Evolutionary conservation across 1,140 invertebrate genomes (phyloP).

Genomic region (Drosophila grimshawi): DNA sequence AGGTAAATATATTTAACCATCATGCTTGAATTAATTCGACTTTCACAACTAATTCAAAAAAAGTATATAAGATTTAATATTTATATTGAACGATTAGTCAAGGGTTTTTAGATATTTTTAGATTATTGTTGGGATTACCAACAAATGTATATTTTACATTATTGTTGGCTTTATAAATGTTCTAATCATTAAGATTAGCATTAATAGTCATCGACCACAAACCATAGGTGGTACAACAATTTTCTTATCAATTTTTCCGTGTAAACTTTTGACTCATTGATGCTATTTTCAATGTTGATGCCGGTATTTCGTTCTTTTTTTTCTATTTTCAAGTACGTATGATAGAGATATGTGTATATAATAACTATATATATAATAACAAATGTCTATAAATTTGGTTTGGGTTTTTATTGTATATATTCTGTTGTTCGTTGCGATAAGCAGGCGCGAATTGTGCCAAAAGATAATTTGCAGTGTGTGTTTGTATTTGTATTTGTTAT

Average conservation of each 20-base stretch:
- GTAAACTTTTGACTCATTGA: conserved; percentile 57
- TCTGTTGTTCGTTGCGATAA: conserved; percentile 54
- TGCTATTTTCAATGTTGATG: conserved; percentile 73
- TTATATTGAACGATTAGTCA: too few relatives aligned
- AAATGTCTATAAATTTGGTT: conserved; percentile 22
- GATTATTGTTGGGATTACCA: too few relatives aligned
- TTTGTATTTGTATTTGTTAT: conserved; percentile 27
- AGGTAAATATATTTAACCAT: not conserved
- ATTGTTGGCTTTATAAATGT: too few relatives aligned
- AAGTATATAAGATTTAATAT: too few relatives aligned
- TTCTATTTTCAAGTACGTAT: too few relatives aligned
- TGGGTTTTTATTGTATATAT: conserved; percentile 15
- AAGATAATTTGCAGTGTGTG: conserved; percentile 57
- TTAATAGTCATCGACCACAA: not conserved
- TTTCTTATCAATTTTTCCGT: conserved; percentile 51
- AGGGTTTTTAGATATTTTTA: too few relatives aligned
- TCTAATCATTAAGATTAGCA: not conserved
- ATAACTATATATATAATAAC: too few relatives aligned
- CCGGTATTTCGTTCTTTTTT: conserved; percentile 6
- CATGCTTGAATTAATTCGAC: not conserved
- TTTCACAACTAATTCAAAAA: conserved; percentile 4
- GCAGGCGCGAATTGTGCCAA: conserved; percentile 67
- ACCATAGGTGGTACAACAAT: conserved; percentile 21
- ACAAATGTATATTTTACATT: too few relatives aligned
- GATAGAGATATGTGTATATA: not conserved